A percentile compares a stretch with the other conserved stretches of the same genome.
phyloP scores from a whole-genome alignment of 1,140 invertebrate species.

The roundworm (Caenorhabditis elegans) region DNA sequence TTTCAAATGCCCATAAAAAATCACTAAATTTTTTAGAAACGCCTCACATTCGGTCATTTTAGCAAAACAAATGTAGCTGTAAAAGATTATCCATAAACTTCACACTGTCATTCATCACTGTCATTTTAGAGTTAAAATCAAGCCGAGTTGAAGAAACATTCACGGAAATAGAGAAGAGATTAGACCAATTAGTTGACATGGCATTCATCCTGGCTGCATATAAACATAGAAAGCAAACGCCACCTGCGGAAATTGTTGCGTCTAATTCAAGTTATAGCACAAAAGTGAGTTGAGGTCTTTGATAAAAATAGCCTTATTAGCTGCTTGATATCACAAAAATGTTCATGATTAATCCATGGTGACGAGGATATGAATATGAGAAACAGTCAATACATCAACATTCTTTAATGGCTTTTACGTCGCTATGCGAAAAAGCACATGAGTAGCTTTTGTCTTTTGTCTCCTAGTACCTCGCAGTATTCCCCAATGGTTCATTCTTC shows the following conservation, averaged over 20 bases:
- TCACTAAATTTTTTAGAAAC: too few species aligned
- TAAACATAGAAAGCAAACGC: not conserved
- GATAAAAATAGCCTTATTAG: not conserved
- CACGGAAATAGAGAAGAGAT: not conserved
- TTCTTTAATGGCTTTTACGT: not conserved
- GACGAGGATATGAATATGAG: too few species aligned
- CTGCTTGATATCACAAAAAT: too few species aligned
- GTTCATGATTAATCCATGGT: too few species aligned
- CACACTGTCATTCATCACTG: too few species aligned
- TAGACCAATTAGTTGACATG: not conserved
- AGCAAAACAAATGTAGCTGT: too few species aligned
- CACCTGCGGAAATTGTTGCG: not conserved
- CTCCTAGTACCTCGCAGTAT: too few species aligned
- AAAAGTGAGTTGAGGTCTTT: not conserved
- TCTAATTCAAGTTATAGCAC: not conserved
- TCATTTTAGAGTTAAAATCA: slow-evolving; percentile 12
- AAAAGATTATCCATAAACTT: too few species aligned
- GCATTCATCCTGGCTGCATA: not conserved
- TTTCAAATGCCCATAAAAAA: too few species aligned
- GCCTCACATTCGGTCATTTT: too few species aligned
- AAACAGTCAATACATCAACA: not conserved
- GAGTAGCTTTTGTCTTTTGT: too few species aligned
- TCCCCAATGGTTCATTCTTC: too few species aligned
- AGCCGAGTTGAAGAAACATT: not conserved
- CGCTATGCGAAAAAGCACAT: not conserved